Conservation (phyloP, 2,888 invertebrate genomes). For the Orchestes rusci region DNA sequence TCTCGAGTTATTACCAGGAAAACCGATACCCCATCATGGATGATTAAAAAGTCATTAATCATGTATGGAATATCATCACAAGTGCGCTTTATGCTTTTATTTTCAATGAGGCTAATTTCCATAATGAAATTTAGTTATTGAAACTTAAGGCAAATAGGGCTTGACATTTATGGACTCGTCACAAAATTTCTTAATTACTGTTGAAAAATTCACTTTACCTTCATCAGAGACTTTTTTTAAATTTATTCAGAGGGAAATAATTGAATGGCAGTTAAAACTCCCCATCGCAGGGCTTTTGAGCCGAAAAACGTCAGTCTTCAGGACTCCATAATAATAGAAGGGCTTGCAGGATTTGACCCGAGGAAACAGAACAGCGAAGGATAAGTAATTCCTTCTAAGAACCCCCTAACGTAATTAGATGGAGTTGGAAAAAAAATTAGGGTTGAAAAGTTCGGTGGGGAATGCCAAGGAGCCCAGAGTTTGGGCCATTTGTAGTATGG, state of each 20-base stretch:
- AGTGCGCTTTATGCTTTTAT: constrained; percentile 18
- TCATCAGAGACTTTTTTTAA: too few relatives aligned
- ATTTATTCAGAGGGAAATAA: neutral
- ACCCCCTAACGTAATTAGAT: constrained; percentile 64
- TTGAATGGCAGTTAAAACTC: too few relatives aligned
- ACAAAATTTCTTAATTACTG: too few relatives aligned
- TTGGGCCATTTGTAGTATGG: too few relatives aligned
- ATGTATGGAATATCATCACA: constrained; percentile 22
- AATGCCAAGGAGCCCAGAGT: too few relatives aligned
- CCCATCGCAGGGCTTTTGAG: too few relatives aligned
- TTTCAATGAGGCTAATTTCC: constrained; percentile 31
- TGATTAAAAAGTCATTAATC: constrained; percentile 36
- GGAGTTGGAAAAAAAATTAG: constrained; percentile 49
- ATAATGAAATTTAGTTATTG: constrained; percentile 37
- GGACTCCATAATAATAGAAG: neutral
- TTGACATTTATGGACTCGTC: too few relatives aligned
- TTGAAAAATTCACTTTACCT: too few relatives aligned
- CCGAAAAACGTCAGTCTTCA: too few relatives aligned
- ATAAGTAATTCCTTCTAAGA: constrained; percentile 64
- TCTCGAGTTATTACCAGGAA: constrained; percentile 15
- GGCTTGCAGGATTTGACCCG: constrained; percentile 12
- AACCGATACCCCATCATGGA: constrained; percentile 24
- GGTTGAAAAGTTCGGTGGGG: constrained; percentile 46
- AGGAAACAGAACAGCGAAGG: constrained; percentile 38
- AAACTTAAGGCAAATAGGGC: too few relatives aligned